A percentile compares a stretch with the other conserved stretches of the same genome.
Conservation (phyloP, 2,888 invertebrate species). For the Drosophila villosipedis region DNA sequence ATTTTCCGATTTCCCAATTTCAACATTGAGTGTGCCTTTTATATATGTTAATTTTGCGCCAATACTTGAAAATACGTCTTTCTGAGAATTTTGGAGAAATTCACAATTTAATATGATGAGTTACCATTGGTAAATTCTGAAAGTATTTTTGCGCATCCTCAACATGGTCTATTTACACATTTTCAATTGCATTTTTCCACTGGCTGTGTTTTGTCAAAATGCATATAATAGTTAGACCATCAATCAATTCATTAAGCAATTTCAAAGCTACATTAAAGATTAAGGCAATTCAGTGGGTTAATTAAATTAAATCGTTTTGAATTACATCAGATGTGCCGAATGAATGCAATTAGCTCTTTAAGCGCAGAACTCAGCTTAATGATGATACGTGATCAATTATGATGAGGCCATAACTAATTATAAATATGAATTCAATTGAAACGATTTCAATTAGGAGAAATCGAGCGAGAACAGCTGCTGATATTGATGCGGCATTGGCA, state of each 20-base stretch:
- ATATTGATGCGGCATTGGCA: not conserved
- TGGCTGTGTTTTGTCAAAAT: not conserved
- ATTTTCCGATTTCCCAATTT: not conserved
- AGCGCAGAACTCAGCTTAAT: constrained; percentile 2
- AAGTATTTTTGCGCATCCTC: not conserved
- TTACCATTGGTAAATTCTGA: not conserved
- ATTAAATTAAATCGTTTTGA: not conserved
- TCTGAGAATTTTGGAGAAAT: not conserved
- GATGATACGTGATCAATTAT: constrained; percentile 14
- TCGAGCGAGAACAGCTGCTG: not conserved
- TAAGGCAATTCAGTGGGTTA: not conserved
- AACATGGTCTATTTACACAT: not conserved
- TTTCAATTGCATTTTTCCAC: not conserved
- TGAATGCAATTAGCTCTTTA: not conserved
- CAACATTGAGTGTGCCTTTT: not conserved
- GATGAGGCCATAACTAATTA: constrained; percentile 5
- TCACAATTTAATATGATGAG: not conserved
- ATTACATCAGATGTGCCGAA: not conserved
- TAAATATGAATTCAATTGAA: constrained; percentile 13
- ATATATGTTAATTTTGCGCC: not conserved
- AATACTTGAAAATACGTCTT: not conserved
- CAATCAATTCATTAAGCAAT: not conserved
- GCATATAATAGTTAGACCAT: not conserved
- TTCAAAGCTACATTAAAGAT: not conserved
- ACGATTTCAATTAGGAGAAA: constrained; percentile 29